A percentile compares a stretch with the other conserved stretches of the same genome.
Conservation (phyloP, 2,888 invertebrate species). For the Phlogophora meticulosa region DNA sequence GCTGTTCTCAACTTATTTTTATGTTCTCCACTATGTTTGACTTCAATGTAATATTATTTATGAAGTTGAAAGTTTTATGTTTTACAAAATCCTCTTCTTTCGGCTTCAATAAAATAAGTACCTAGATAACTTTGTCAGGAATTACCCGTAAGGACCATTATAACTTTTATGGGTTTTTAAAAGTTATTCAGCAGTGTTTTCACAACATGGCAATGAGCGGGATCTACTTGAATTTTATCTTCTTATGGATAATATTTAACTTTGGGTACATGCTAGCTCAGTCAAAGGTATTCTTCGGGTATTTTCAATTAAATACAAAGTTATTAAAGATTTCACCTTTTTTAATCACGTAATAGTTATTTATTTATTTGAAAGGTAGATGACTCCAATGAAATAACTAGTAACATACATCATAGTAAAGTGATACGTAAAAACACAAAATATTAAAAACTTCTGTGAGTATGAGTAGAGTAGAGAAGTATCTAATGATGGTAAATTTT, state of each 20-base stretch:
- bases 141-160: constrained; percentile 45
- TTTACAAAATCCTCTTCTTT: constrained; percentile 44
- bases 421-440: too few relatives aligned
- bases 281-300: neutral
- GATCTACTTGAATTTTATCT: neutral
- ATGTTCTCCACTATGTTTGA: constrained; percentile 48
- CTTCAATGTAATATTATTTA: constrained; percentile 54
- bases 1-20: constrained; percentile 56
- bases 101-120: constrained; percentile 53
- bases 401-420: too few relatives aligned
- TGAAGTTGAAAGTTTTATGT: constrained; percentile 48
- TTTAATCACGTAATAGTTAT: neutral
- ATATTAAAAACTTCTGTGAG: too few relatives aligned
- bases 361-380: too few relatives aligned
- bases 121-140: constrained; percentile 36
- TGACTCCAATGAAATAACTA: too few relatives aligned
- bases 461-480: too few relatives aligned
- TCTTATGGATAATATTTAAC: neutral
- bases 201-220: constrained; percentile 16
- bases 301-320: neutral
- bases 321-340: neutral
- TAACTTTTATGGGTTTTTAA: constrained; percentile 45
- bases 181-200: constrained; percentile 35
- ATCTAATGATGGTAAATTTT: too few relatives aligned
- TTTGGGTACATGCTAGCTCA: neutral